Conservation (phyloP, 2,888 invertebrate species). For the Cerceris rybyensis region DNA sequence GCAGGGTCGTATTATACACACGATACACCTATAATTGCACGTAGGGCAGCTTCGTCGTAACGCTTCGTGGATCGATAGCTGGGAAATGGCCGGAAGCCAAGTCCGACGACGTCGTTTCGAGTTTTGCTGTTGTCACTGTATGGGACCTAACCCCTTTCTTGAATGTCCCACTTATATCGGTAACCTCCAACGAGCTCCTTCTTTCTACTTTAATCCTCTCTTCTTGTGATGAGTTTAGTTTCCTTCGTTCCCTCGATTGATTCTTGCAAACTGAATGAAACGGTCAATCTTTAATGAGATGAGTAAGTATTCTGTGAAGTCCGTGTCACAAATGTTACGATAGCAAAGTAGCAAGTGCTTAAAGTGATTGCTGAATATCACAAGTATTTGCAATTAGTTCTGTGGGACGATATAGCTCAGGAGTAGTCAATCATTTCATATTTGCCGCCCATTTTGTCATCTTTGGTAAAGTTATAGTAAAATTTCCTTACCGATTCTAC, state of each 20-base stretch:
- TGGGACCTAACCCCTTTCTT: conserved; percentile 74
- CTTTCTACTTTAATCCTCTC: conserved; percentile 7
- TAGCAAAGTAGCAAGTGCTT: no score
- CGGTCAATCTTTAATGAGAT: conserved; percentile 1
- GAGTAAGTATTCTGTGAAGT: no score
- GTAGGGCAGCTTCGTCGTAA: conserved; percentile 76
- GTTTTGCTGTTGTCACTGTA: conserved; percentile 79
- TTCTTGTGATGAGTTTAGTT: neutral
- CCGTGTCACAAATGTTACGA: no score
- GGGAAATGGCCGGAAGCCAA: conserved; percentile 81
- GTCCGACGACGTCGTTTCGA: conserved; percentile 80
- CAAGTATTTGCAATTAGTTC: no score
- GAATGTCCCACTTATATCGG: conserved; percentile 75
- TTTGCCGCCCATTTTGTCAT: no score
- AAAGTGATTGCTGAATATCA: no score
- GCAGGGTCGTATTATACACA: conserved; percentile 62
- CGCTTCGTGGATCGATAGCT: conserved; percentile 80
- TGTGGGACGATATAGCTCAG: no score
- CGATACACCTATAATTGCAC: conserved; percentile 79
- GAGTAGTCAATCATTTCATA: no score
- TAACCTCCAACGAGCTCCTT: conserved; percentile 37
- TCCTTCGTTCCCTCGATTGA: neutral
- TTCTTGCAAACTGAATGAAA: conserved; percentile 4
- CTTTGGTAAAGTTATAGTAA: no score
- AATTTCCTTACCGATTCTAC: no score